These are phyloP conservation scores for Latrodectus elegans DNA, from an alignment of 2,888 invertebrate genomes.

Conservation along the genomic window DNA sequence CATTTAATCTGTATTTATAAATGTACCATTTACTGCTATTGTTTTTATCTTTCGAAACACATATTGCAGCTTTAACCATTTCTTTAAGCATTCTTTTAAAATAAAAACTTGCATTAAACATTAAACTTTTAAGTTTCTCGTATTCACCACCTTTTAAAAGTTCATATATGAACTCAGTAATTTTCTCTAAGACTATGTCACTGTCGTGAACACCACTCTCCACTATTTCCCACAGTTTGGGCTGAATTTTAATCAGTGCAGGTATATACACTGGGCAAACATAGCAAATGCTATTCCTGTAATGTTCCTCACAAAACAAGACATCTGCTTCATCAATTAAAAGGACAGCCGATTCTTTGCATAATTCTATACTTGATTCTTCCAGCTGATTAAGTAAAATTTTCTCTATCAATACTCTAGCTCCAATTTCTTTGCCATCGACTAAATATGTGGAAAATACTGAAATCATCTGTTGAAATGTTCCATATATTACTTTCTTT, in stretches of 20 bases:
- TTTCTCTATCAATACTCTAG: not conserved
- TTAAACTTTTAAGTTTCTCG: not conserved
- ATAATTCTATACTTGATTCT: not conserved
- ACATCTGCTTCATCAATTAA: slow-evolving; percentile 5
- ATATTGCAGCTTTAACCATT: not conserved
- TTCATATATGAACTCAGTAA: not conserved
- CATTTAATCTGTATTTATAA: not conserved
- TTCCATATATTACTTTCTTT: not conserved
- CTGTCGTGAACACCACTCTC: not conserved
- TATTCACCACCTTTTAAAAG: not conserved
- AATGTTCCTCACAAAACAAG: not conserved
- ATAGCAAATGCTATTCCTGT: not conserved
- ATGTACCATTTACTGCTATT: not conserved
- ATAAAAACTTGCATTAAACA: not conserved
- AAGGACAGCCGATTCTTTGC: not conserved
- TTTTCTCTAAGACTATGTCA: not conserved
- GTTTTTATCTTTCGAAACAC: not conserved
- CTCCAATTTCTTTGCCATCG: not conserved
- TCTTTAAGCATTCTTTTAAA: not conserved
- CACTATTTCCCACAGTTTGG: not conserved
- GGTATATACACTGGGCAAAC: not conserved
- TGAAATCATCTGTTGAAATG: not conserved
- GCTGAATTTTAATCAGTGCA: not conserved
- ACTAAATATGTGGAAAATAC: not conserved
- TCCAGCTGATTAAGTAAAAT: not conserved